Base-by-base conservation (phyloP, 2,888 invertebrate species). In the Drosophila crucigera region DNA sequence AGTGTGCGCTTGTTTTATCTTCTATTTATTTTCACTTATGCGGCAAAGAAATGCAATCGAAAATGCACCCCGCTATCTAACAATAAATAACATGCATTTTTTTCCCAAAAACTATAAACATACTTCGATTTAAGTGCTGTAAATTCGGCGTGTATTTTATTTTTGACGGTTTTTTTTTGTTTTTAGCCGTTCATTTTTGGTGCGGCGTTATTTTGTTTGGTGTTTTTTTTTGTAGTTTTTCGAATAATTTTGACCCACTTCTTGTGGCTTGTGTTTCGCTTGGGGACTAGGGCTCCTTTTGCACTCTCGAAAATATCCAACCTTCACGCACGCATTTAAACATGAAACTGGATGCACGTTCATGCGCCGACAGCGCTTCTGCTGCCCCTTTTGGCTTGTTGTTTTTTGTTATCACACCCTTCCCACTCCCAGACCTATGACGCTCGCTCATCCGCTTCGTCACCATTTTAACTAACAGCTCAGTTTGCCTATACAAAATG, bases 11-110 rank as follows among this genome's bases (percentile, higher is more conserved):
- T 78, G 59, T 82, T 82, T 85, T 89, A 74, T 84, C 84, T 90
- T 84, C 68, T 90, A 88, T 85, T 84, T 88, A 85, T 88, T 89
- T 84, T 84, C 89, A 89, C 89, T 84, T 86, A 82, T 84, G 88
- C 83, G 78, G 89, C 89, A 71, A 80, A 83, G 86, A 84, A 84
- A 69, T 89, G 80, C 82, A 82, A 52, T 66, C 66, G 54, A 80
- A 25, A 84, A 80, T 69, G 65, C 76, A 65, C 72, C 75, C 74
- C 37, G 56, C 33, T 54, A 28, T 39, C 49, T 66, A 67, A 59
- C 83, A 72, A 82, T 56, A 68, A 68, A 76, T 56, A 68, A 59
- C 63, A 83, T 76, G 80, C 70, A 82, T 79, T 73, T 71, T 70
- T 73, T 71, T 68, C 66, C 52, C 25, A 66, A 49, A 72, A 72